Percentiles rank a stretch among this genome's conserved stretches.
Conservation (phyloP, 2,888 invertebrate species). For the Luffia ferchaultella region DNA sequence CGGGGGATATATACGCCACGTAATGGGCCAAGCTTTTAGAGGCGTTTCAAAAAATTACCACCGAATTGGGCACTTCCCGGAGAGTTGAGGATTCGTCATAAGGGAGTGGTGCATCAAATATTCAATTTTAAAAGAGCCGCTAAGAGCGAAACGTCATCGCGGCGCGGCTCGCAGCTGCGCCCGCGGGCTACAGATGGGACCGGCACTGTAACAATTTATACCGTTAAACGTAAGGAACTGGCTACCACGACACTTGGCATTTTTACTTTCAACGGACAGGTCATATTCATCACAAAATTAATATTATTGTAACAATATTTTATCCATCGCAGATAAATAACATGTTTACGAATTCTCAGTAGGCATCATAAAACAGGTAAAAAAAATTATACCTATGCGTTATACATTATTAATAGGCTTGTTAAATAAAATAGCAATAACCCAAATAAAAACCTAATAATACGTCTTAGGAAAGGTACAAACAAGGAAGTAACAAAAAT, state of each 20-base stretch:
- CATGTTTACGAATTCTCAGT: no score
- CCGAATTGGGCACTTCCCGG: conserved; percentile 39
- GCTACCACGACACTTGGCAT: not conserved
- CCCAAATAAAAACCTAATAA: conserved; percentile 41
- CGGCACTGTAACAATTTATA: conserved; percentile 41
- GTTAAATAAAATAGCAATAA: no score
- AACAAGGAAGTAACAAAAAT: conserved; percentile 62
- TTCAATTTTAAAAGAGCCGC: conserved; percentile 66
- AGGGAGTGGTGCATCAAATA: conserved; percentile 63
- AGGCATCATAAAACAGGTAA: no score
- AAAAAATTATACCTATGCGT: no score
- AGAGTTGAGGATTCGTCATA: conserved; percentile 54
- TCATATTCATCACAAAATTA: no score
- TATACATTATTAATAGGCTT: no score
- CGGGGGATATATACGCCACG: conserved; percentile 26
- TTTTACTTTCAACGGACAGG: not conserved
- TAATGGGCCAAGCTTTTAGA: conserved; percentile 43
- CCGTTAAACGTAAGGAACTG: conserved; percentile 45
- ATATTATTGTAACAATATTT: no score
- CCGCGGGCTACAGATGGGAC: conserved; percentile 58
- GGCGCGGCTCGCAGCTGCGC: conserved; percentile 56
- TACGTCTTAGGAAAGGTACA: conserved; percentile 35
- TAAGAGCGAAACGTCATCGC: conserved; percentile 66
- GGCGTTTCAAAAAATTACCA: conserved; percentile 52
- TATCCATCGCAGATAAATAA: no score